These are phyloP conservation scores for Proisotoma minuta DNA, from an alignment of 2,888 invertebrate species.

Conservation along the genomic window DNA sequence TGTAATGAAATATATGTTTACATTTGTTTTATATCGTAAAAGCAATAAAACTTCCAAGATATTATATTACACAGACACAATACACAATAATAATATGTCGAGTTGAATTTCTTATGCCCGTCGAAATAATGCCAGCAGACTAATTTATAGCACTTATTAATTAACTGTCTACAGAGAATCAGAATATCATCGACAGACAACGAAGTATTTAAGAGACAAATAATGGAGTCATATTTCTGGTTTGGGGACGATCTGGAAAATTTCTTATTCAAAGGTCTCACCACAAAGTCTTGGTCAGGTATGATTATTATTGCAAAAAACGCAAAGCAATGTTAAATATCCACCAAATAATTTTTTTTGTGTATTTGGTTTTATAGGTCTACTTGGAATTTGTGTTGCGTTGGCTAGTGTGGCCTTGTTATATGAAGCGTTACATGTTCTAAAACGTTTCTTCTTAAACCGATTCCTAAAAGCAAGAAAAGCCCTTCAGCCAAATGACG, in stretches of 20 bases:
- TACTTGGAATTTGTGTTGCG: constrained; percentile 22
- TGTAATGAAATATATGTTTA: no score
- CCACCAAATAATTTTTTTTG: neutral
- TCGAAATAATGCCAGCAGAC: no score
- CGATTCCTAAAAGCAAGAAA: constrained; percentile 17
- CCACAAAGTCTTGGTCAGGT: constrained; percentile 28
- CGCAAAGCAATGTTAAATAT: neutral
- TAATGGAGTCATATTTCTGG: constrained; percentile 33
- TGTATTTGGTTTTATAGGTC: constrained; percentile 15
- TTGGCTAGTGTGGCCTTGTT: constrained; percentile 31
- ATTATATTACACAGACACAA: no score
- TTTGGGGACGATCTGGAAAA: constrained; percentile 28
- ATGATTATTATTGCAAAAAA: neutral
- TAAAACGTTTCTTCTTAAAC: constrained; percentile 25
- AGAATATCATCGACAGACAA: no score
- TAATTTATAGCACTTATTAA: no score
- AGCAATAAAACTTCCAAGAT: no score
- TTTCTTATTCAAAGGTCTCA: constrained; percentile 36
- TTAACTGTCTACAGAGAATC: no score
- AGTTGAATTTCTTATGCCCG: no score
- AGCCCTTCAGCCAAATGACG: neutral
- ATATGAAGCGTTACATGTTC: constrained; percentile 38
- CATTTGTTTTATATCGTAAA: no score
- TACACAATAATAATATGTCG: no score
- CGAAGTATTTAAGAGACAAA: neutral